Conservation (phyloP, 2,888 invertebrate species). For the Leptarthrus brevirostris region DNA sequence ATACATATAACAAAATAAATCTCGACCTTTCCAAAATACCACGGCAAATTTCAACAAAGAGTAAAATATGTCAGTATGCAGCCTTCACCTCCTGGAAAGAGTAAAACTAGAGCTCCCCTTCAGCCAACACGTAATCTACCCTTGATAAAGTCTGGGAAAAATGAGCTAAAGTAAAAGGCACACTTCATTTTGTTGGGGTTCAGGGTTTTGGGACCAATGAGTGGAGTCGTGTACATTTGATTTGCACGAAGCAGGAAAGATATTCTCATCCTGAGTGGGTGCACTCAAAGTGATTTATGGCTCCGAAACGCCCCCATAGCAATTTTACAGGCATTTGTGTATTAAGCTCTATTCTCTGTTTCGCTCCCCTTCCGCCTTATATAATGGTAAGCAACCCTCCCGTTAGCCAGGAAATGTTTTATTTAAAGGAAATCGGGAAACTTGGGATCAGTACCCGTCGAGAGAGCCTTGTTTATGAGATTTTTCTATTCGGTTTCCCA, state of each 20-base stretch:
- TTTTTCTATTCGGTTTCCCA: slow-evolving; percentile 5
- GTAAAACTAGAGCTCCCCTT: no score
- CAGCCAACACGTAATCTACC: not conserved
- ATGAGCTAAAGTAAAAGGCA: slow-evolving; percentile 27
- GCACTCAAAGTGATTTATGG: slow-evolving; percentile 51
- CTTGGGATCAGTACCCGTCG: slow-evolving; percentile 30
- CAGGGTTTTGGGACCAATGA: slow-evolving; percentile 36
- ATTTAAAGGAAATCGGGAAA: slow-evolving; percentile 49
- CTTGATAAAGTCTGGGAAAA: slow-evolving; percentile 3
- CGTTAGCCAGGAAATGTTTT: slow-evolving; percentile 40
- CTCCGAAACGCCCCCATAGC: slow-evolving; percentile 44
- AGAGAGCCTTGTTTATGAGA: slow-evolving; percentile 37
- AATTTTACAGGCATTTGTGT: slow-evolving; percentile 54
- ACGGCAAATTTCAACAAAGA: no score
- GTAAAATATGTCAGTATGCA: no score
- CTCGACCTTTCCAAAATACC: no score
- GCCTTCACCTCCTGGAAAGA: no score
- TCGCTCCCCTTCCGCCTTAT: slow-evolving; percentile 7
- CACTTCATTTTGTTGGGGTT: slow-evolving; percentile 13
- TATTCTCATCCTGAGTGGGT: slow-evolving; percentile 45
- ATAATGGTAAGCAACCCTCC: slow-evolving; percentile 33
- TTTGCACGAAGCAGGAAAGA: slow-evolving; percentile 23
- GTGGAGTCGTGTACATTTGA: slow-evolving; percentile 41
- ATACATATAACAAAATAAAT: no score
- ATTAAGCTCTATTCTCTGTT: slow-evolving; percentile 47